Evolutionary conservation across 1,140 invertebrate species (phyloP), one percentile per base, ranked within the genome.

Genomic region (Dendrolimus punctatus): DNA sequence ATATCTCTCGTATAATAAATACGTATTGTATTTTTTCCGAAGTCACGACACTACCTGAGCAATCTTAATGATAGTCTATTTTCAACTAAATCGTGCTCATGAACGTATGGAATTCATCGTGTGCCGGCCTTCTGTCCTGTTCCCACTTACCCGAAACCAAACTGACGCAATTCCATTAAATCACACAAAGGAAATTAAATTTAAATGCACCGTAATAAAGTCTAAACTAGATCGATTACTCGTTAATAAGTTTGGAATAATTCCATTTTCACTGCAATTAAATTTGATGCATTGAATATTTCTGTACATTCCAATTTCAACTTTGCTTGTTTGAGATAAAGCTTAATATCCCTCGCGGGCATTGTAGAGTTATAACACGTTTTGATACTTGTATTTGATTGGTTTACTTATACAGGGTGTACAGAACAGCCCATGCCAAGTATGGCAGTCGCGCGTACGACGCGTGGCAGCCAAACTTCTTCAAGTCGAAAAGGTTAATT

Each of bases 21-120:
- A 62, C 66, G 59, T 71, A 64, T 60, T 64, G 66, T 71, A 66
- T 73, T 69, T 72, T 68, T 55, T 47, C 49, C 40, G 8, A 53
- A 66, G 70, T 75, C 73, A 76, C 71, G 72, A 71, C 69, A 60
- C 63, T 57, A 66, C 59, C 66, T 66, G 55, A 55, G 59, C 62
- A 64, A 68, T 73, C 68, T 77, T 80, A 80, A 80, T 80, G 76
- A 80, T 72, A 72, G 60, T 73, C 72, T 69, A 75, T 72, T 71
- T 79, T 73, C 65, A 71, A 68, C 73, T 67, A 66, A 75, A 71
- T 74, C 69, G 75, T 76, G 71, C 69, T 61, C 58, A 43, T 56
- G 65, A 62, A 62, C 65, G 72, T 64, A 62, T 68, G 66, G 73
- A 73, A 78, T 76, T 71, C 67, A 62, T 69, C 71, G 71, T 67